Evolutionary conservation across 2,888 invertebrate genomes (phyloP).

Genomic region (Drosophila borborema): DNA sequence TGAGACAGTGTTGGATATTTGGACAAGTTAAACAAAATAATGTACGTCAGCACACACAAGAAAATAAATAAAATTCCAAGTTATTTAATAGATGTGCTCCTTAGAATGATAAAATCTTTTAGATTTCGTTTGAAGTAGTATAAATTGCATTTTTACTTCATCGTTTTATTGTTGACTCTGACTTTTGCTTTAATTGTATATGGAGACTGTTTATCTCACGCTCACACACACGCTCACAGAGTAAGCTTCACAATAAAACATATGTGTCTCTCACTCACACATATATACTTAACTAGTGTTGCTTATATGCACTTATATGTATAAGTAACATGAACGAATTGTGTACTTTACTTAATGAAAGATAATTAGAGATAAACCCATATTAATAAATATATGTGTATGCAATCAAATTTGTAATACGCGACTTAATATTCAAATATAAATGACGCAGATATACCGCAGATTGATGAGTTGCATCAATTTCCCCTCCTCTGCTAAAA

Average conservation of each 20-base stretch:
- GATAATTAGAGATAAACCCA: not conserved
- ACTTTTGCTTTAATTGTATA: not conserved
- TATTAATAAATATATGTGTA: not conserved
- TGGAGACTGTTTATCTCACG: not conserved
- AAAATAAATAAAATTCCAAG: constrained; percentile 9
- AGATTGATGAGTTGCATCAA: not conserved
- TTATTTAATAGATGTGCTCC: constrained; percentile 4
- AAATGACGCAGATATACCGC: not conserved
- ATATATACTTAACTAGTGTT: too few species aligned
- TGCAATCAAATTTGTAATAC: not conserved
- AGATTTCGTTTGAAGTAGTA: not conserved
- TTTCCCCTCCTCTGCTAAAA: not conserved
- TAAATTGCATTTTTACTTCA: constrained; percentile 5
- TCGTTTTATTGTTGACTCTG: not conserved
- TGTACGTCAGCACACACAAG: constrained; percentile 3
- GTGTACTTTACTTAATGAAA: not conserved
- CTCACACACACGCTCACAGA: not conserved
- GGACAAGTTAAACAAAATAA: constrained; percentile 26
- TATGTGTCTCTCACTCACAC: not conserved
- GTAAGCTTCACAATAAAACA: not conserved
- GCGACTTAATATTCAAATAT: not conserved
- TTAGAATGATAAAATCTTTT: constrained; percentile 13
- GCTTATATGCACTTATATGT: not conserved
- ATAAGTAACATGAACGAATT: not conserved
- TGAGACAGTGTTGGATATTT: constrained; percentile 16